phyloP scores from a whole-genome alignment of 2,797 vertebrate species.

The Triplophysa bombifrons region DNA sequence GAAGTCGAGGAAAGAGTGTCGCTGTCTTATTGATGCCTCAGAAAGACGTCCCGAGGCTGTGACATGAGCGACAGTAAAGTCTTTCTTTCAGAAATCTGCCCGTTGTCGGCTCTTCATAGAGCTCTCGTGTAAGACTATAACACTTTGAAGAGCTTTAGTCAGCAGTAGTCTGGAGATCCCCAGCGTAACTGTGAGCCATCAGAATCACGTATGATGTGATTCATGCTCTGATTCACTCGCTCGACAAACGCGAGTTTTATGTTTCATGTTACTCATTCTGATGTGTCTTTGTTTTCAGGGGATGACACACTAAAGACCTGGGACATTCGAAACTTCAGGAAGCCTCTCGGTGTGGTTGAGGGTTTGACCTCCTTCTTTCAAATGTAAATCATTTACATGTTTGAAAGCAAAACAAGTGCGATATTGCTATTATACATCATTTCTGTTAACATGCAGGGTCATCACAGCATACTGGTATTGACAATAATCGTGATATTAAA shows the following conservation, averaged over 20 bases:
- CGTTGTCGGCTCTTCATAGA: background rate
- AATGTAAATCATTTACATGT: constrained; percentile 79
- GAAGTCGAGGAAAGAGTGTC: background rate
- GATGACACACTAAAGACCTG: constrained; percentile 96
- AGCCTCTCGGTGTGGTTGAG: constrained; percentile 84
- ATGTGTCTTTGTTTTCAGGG: constrained; percentile 72
- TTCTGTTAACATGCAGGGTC: background rate
- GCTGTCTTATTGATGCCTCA: background rate
- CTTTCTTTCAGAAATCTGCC: constrained; percentile 38
- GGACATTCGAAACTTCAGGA: constrained; percentile 95
- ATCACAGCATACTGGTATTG: too few relatives aligned
- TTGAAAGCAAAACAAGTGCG: too few relatives aligned
- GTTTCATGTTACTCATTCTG: constrained; percentile 24
- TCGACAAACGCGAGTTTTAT: background rate
- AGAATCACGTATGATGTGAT: constrained; percentile 14
- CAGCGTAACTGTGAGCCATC: constrained; percentile 29
- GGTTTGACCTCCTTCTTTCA: constrained; percentile 87
- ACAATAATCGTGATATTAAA: too few relatives aligned
- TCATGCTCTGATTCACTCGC: constrained; percentile 28
- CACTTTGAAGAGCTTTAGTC: constrained; percentile 38
- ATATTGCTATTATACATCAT: background rate
- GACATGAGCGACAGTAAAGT: constrained; percentile 19
- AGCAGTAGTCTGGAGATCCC: constrained; percentile 42
- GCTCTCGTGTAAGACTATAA: constrained; percentile 4
- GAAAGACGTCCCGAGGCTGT: constrained; percentile 21